These are phyloP conservation scores for Pteruthius melanotis DNA, from an alignment of 2,113 vertebrate genomes.

Conservation along the genomic window DNA sequence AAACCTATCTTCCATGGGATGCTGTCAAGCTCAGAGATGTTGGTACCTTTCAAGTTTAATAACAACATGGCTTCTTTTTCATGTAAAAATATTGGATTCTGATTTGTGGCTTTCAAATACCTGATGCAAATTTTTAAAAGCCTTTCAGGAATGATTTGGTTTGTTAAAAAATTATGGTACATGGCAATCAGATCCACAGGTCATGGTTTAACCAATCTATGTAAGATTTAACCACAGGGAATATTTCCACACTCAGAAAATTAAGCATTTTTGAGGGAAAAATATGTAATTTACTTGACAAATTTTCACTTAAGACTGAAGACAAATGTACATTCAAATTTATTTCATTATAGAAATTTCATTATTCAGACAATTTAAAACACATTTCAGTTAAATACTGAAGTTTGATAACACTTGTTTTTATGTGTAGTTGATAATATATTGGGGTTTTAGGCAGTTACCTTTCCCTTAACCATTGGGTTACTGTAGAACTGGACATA, in stretches of 20 bases:
- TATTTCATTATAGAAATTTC: not conserved
- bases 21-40: not conserved
- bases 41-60: constrained; percentile 50
- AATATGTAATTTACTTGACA: not conserved
- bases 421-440: not conserved
- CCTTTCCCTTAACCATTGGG: not conserved
- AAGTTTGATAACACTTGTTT: not conserved
- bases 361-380: not conserved
- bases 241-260: not conserved
- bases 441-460: not conserved
- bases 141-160: not conserved
- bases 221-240: not conserved
- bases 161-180: constrained; percentile 18
- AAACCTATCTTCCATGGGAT: constrained; percentile 64
- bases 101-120: constrained; percentile 12
- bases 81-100: constrained; percentile 56
- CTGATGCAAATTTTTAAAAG: constrained; percentile 53
- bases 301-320: not conserved
- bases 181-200: not conserved
- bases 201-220: not conserved
- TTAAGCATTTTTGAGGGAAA: not conserved
- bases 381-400: not conserved
- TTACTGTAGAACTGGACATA: not conserved
- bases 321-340: not conserved
- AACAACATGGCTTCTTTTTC: constrained; percentile 47